A percentile compares a stretch with the other conserved stretches of the same genome.
phyloP scores from a whole-genome alignment of 1,140 invertebrate species.

The Drosophila oshimai region DNA sequence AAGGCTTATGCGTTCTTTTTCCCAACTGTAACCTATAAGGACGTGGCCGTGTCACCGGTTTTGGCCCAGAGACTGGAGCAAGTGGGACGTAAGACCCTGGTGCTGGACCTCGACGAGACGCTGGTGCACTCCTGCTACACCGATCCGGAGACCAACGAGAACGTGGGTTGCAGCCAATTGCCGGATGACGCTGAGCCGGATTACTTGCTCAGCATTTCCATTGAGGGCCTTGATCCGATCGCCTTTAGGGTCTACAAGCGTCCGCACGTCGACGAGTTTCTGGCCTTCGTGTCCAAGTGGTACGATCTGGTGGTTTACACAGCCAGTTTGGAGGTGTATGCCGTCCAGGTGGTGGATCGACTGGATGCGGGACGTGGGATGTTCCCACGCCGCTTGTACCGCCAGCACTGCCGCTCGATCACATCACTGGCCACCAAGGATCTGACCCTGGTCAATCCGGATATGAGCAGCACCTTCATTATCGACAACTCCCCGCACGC shows the following conservation, averaged over 20 bases:
- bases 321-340: constrained; percentile 58
- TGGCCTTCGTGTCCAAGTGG: constrained; percentile 47
- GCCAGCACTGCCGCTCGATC: constrained; percentile 41
- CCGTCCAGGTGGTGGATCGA: constrained; percentile 35
- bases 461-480: constrained; percentile 37
- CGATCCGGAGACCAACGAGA: constrained; percentile 38
- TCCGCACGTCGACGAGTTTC: constrained; percentile 53
- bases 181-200: constrained; percentile 39
- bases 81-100: constrained; percentile 30
- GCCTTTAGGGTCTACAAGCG: constrained; percentile 53
- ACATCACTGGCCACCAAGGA: constrained; percentile 36
- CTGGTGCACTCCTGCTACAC: constrained; percentile 64
- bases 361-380: constrained; percentile 49
- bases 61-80: not conserved
- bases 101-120: constrained; percentile 63
- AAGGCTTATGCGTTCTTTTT: not conserved
- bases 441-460: constrained; percentile 22
- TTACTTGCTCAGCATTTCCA: constrained; percentile 10
- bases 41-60: constrained; percentile 12
- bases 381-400: constrained; percentile 44
- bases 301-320: constrained; percentile 65
- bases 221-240: constrained; percentile 1
- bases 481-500: constrained; percentile 61
- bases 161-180: constrained; percentile 30
- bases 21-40: not conserved